phyloP scores from a whole-genome alignment of 2,113 vertebrate genomes.

The Ailurus styani region DNA sequence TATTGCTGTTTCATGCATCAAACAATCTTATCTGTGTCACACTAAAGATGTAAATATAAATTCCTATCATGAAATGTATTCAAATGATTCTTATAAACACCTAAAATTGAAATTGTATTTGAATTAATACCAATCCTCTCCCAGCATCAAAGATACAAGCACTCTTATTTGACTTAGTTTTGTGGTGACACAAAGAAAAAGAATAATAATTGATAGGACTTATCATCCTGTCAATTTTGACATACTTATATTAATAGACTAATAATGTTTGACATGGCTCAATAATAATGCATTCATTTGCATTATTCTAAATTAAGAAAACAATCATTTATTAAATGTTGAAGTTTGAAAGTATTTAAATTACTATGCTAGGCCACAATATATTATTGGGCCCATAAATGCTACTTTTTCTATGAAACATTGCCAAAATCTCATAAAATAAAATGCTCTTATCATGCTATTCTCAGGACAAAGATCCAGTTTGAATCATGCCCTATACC shows the following conservation, averaged over 20 bases:
- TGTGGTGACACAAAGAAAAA: neutral
- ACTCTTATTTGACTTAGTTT: constrained; percentile 11
- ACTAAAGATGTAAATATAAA: constrained; percentile 59
- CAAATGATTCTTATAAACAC: constrained; percentile 41
- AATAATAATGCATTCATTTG: constrained; percentile 36
- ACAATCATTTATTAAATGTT: constrained; percentile 32
- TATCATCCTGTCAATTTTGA: constrained; percentile 56
- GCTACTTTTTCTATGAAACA: neutral
- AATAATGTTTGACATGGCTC: constrained; percentile 35
- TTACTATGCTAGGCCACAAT: neutral
- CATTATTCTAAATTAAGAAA: constrained; percentile 24
- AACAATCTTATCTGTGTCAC: constrained; percentile 54
- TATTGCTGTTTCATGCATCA: constrained; percentile 66
- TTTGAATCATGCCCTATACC: neutral
- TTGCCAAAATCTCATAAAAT: neutral
- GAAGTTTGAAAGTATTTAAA: neutral
- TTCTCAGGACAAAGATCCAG: neutral
- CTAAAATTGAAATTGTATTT: constrained; percentile 63
- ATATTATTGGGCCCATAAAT: neutral
- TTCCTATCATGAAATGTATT: constrained; percentile 41
- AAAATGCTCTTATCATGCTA: neutral
- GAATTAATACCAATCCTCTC: constrained; percentile 24
- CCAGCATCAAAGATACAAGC: neutral
- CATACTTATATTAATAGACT: constrained; percentile 54
- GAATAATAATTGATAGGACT: constrained; percentile 34